Conservation (phyloP, 2,888 invertebrate species). For the Nematopogon swammerdamellus region DNA sequence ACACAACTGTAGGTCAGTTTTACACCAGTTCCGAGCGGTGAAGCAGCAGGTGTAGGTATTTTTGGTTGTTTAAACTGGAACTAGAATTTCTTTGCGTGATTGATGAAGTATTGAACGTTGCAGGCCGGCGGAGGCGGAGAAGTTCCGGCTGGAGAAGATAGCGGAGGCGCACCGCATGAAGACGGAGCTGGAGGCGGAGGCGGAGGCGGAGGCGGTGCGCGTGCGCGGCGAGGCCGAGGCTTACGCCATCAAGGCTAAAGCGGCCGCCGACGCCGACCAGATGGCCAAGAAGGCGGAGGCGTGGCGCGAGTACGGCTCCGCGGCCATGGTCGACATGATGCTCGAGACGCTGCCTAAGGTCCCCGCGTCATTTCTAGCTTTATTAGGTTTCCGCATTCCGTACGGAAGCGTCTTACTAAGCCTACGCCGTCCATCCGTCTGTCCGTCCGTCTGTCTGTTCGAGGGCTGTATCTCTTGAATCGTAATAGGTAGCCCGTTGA, state of each 20-base stretch:
- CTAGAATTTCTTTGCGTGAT: no score
- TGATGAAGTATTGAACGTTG: no score
- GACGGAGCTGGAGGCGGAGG: conserved; percentile 92
- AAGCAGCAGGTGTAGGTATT: no score
- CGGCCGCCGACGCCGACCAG: conserved; percentile 94
- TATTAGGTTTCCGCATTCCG: no score
- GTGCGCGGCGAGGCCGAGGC: conserved; percentile 90
- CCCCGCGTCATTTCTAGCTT: conserved; percentile 8
- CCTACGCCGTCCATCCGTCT: no score
- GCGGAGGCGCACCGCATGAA: conserved; percentile 90
- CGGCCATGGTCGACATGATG: conserved; percentile 96
- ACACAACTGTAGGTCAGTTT: no score
- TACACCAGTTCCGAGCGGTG: no score
- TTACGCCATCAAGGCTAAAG: conserved; percentile 90
- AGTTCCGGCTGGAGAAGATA: conserved; percentile 83
- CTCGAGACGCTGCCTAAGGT: conserved; percentile 94
- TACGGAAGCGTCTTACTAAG: no score
- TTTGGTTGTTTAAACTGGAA: no score
- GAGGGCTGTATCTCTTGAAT: no score
- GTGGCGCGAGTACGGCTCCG: conserved; percentile 93
- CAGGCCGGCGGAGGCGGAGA: conserved; percentile 95
- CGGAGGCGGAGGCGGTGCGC: conserved; percentile 83
- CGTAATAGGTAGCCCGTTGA: no score
- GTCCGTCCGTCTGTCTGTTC: no score
- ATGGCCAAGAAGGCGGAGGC: conserved; percentile 97